Percentiles rank a stretch among this genome's conserved stretches.
These are phyloP conservation scores for Drosophila oshimai DNA, from an alignment of 1,140 invertebrate genomes.

Conservation along the genomic window DNA sequence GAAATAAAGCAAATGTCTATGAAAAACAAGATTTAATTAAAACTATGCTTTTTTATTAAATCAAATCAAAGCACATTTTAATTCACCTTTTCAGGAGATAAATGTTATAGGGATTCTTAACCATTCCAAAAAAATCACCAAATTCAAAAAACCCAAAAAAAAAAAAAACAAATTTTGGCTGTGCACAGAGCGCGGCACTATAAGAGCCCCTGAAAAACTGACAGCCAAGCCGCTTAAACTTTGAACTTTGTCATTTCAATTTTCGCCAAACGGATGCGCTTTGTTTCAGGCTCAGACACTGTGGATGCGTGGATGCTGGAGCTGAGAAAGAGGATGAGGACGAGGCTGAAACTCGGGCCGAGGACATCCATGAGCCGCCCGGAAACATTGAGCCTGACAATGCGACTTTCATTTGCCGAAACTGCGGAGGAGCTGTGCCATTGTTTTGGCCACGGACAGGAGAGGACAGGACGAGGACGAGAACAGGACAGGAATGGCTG, in stretches of 20 bases:
- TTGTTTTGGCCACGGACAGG: conserved; percentile 65
- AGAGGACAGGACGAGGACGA: conserved; percentile 12
- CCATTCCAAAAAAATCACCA: too few species aligned
- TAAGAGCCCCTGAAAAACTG: conserved; percentile 59
- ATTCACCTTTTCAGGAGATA: too few species aligned
- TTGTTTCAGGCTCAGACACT: conserved; percentile 59
- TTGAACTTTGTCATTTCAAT: conserved; percentile 82
- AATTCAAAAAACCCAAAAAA: neutral
- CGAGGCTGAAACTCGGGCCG: conserved; percentile 12
- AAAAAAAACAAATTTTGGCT: neutral
- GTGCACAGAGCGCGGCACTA: conserved; percentile 16
- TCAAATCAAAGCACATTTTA: too few species aligned
- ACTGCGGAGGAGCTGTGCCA: conserved; percentile 64
- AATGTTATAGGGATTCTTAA: too few species aligned
- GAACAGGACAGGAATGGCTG: neutral
- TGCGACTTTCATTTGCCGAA: conserved; percentile 76
- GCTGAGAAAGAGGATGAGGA: conserved; percentile 9
- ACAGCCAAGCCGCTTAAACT: conserved; percentile 82
- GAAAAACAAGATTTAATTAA: too few species aligned
- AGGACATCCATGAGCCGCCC: conserved; percentile 46
- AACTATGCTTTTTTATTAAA: too few species aligned
- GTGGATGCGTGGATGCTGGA: neutral
- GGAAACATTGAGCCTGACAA: conserved; percentile 79
- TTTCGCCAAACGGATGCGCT: conserved; percentile 81
- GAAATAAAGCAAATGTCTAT: too few species aligned